A percentile compares a stretch with the other conserved stretches of the same genome.
phyloP scores from a whole-genome alignment of 2,888 invertebrate species.

The Caenorhabditis sp. region DNA sequence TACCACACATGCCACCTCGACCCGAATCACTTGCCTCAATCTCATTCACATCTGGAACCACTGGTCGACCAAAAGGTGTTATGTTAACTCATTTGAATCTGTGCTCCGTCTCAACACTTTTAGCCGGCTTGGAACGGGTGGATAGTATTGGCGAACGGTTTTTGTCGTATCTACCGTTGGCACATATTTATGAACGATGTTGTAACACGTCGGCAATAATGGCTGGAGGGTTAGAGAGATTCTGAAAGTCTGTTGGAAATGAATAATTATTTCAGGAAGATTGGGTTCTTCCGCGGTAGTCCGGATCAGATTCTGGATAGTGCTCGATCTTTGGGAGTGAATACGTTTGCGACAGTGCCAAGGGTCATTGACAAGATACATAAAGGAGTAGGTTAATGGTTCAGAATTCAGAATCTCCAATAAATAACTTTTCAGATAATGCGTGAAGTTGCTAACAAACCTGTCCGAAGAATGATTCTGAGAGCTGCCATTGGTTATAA shows the following conservation, averaged over 20 bases:
- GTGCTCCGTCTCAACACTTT: background rate
- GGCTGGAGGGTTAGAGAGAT: background rate
- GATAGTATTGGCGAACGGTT: slow-evolving; percentile 8
- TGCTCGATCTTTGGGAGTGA: slow-evolving; percentile 20
- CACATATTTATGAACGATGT: slow-evolving; percentile 34
- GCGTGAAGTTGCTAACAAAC: slow-evolving; percentile 22
- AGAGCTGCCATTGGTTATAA: slow-evolving; percentile 30
- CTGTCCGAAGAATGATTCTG: slow-evolving; percentile 24
- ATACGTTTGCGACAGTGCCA: slow-evolving; percentile 37
- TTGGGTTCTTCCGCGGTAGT: slow-evolving; percentile 35
- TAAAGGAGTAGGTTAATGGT: slow-evolving; percentile 16
- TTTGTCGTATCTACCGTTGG: slow-evolving; percentile 33
- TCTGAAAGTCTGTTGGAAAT: background rate
- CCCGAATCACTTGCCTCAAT: slow-evolving; percentile 33
- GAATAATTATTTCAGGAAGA: slow-evolving; percentile 3
- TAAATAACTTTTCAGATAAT: background rate
- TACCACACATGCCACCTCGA: slow-evolving; percentile 26
- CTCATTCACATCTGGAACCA: slow-evolving; percentile 42
- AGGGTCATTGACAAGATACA: slow-evolving; percentile 37
- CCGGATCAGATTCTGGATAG: slow-evolving; percentile 27
- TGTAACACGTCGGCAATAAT: background rate
- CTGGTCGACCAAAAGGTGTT: slow-evolving; percentile 39
- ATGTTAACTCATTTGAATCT: slow-evolving; percentile 32
- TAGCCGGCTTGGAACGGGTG: background rate
- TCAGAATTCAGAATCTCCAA: too few relatives aligned